Percentiles rank a stretch among this genome's conserved stretches.
phyloP scores from a whole-genome alignment of 2,888 invertebrate genomes.

The Aleiodes leptofemur region DNA sequence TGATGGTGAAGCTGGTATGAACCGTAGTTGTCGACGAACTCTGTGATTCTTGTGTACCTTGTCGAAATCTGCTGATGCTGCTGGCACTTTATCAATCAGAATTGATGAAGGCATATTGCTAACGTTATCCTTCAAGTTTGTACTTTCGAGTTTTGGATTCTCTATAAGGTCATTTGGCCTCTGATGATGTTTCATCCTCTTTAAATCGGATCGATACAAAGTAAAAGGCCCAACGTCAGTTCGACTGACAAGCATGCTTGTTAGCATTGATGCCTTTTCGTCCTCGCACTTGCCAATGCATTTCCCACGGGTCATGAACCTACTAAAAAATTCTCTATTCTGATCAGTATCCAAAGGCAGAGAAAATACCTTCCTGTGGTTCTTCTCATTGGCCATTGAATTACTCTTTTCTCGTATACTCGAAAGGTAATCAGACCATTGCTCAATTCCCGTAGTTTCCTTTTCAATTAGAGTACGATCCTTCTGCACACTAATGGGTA shows the following conservation, averaged over 20 bases:
- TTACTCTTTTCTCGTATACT: constrained; percentile 21
- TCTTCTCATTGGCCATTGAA: not conserved
- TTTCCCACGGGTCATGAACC: not conserved
- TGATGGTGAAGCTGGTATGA: constrained; percentile 42
- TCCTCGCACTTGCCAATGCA: not conserved
- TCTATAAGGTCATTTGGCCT: not conserved
- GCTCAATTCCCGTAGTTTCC: constrained; percentile 34
- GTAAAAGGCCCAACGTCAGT: constrained; percentile 8
- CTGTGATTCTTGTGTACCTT: constrained; percentile 5
- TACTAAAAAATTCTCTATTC: not conserved
- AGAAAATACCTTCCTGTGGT: not conserved
- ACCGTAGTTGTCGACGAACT: constrained; percentile 46
- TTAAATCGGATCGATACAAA: constrained; percentile 16
- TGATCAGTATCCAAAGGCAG: constrained; percentile 14
- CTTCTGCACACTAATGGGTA: constrained; percentile 6
- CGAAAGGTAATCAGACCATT: constrained; percentile 37
- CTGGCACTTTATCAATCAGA: not conserved
- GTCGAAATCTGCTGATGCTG: not conserved
- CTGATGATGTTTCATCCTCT: constrained; percentile 19
- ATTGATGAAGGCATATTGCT: not conserved
- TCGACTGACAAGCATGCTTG: constrained; percentile 4
- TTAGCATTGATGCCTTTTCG: constrained; percentile 8
- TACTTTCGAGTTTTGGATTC: not conserved
- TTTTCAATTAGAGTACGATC: constrained; percentile 39
- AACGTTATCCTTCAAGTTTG: not conserved